Evolutionary conservation across 53 echinoderm and acorn worm species (phyloP), one percentile per base, ranked within the genome.

Genomic region (Holothuria scabra): DNA sequence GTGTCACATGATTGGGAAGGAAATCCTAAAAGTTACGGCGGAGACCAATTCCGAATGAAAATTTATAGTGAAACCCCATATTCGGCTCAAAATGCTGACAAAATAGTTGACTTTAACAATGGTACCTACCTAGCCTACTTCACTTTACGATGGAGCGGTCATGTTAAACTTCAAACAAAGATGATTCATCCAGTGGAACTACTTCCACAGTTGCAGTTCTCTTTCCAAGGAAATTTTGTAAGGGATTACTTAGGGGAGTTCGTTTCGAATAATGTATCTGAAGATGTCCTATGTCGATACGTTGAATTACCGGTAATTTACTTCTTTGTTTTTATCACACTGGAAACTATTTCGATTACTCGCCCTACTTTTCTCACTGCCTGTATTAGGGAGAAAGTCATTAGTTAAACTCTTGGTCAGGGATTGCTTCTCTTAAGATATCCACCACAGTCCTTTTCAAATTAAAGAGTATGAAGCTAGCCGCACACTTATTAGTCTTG

Each of bases 91-190:
- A 19, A 29, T 5, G 76, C 46, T 30, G 76, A 76, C 25, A 30
- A 21, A 28, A 28, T 76, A 8, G 16, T 55, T 24, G 76, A 76
- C 46, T 76, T 76, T 29, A 22, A 52, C 5, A 76, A 76, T 22
- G 76, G 76, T 12, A 76, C 76, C 28, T 76, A 76, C 38, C 18
- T 76, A 5, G 76, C 46, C 7, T 56, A 52, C 29, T 76, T 76
- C 76, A 76, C 76, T 14, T 56, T 76, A 16, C 8, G 56, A 56
- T 76, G 76, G 76, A 76, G 52, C n/a, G 76, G 76, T 52, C 29
- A 23, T 11, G 56, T 76, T 26, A 76, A 52, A 23, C 12, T 76
- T 76, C 56, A 49, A 12, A 56, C 56, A 18, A 76, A 49, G 18
- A 56, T 76, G 55, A 76, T 76, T 21, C 76, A 76, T 28, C 76